phyloP scores from a whole-genome alignment of 2,113 vertebrate genomes.

The Elephas maximus region DNA sequence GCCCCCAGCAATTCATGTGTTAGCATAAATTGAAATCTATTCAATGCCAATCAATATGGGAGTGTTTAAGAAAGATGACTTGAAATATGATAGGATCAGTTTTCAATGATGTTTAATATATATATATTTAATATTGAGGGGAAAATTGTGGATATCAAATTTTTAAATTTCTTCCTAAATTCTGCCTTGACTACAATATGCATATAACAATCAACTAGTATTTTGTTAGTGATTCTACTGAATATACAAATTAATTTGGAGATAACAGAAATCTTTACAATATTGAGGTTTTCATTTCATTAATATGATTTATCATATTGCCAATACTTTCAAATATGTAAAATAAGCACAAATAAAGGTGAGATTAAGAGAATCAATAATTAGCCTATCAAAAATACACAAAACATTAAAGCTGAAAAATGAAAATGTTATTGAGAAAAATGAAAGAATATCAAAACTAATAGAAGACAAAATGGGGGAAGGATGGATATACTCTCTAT shows the following conservation, averaged over 20 bases:
- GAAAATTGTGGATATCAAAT: neutral
- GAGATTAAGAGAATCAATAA: neutral
- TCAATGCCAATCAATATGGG: neutral
- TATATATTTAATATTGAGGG: neutral
- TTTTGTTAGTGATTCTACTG: neutral
- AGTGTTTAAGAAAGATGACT: neutral
- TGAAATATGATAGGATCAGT: neutral
- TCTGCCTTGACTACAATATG: neutral
- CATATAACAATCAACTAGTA: neutral
- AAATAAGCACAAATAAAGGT: neutral
- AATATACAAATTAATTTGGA: too few species aligned
- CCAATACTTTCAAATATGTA: neutral
- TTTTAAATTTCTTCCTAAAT: neutral
- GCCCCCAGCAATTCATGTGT: neutral
- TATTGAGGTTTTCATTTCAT: neutral
- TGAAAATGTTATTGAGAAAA: neutral
- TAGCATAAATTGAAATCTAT: neutral
- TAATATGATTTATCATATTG: neutral
- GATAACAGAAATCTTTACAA: too few species aligned
- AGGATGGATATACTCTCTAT: neutral
- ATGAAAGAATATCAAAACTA: neutral
- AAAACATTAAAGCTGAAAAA: neutral
- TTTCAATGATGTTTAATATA: slow-evolving; percentile 11
- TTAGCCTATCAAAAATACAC: neutral
- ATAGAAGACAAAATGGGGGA: neutral